A percentile compares a stretch with the other conserved stretches of the same genome.
phyloP scores from a whole-genome alignment of 2,888 invertebrate genomes.

The Drosophila leonis region DNA sequence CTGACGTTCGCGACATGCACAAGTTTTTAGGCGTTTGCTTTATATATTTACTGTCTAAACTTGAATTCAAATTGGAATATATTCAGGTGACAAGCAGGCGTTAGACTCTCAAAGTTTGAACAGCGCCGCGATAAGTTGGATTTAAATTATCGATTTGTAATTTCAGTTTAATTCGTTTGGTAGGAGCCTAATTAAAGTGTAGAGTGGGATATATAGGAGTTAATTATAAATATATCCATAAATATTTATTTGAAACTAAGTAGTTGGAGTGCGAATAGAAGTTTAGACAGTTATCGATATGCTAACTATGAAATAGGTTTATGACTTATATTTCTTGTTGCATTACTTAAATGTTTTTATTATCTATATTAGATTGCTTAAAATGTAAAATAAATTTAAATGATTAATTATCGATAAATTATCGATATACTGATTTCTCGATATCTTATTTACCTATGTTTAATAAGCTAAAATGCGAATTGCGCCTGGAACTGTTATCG shows the following conservation, averaged over 20 bases:
- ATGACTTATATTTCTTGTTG: too few species aligned
- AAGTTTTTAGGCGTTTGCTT: slow-evolving; percentile 33
- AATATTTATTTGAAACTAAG: too few species aligned
- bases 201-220: not conserved
- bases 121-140: not conserved
- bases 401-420: not conserved
- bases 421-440: not conserved
- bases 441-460: too few species aligned
- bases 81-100: slow-evolving; percentile 8
- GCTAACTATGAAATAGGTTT: too few species aligned
- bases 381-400: too few species aligned
- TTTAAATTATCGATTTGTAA: slow-evolving; percentile 5
- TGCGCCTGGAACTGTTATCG: too few species aligned
- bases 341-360: too few species aligned
- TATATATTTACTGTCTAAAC: slow-evolving; percentile 41
- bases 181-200: not conserved
- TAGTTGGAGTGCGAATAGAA: too few species aligned
- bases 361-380: too few species aligned
- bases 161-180: not conserved
- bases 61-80: slow-evolving; percentile 21
- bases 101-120: not conserved
- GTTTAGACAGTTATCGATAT: not conserved
- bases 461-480: too few species aligned
- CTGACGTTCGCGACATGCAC: slow-evolving; percentile 35
- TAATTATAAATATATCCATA: not conserved